Evolutionary conservation across 2,797 vertebrate genomes (phyloP), one percentile per base, ranked within the genome.

Genomic region (Anguilla obscura): DNA sequence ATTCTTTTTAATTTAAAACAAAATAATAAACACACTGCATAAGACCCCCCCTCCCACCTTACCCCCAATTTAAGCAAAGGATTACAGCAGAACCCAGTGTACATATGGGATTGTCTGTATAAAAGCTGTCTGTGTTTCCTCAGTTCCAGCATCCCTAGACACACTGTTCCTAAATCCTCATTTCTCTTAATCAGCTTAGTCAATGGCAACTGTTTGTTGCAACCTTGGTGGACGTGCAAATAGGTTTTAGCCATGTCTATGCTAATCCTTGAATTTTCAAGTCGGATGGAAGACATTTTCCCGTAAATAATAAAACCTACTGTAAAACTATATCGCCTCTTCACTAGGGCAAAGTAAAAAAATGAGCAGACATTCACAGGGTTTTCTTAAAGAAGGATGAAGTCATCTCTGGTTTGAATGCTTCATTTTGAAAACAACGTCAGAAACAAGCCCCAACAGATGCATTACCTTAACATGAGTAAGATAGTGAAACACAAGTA

Each of bases 401-500:
- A 79, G 69, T 88, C 71, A 80, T 82, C 56, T 9, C 84, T 56
- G 36, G 45, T 84, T 89, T 74, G n/a, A 89, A 85, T 89, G 86
- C 90, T 86, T 79, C 18, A 63, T 87, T 87, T 87, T 66, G 89
- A 90, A 88, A 89, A 88, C 52, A 91, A 52, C 69, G 88, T 88
- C 89, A 90, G 88, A 93, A 91, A 92, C 91, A 93, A 90, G 92
- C 89, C 89, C 87, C 86, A 89, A 91, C 91, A 91, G 86, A 89
- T 90, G 88, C 84, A 69, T 80, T 85, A 33, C 86, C 71, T 84
- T 63, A 88, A 90, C 92, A 93, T 89, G 92, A 92, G 93, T 94
- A 95, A 95, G 92, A 91, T 92, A 92, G 93, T 95, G 95, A 91
- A 94, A 91, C 94, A 94, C 95, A 94, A 95, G 95, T 94, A 92